Evolutionary conservation across 2,113 vertebrate genomes (phyloP), one percentile per base, ranked within the genome.

Genomic region (Andinoacara biseriatus): DNA sequence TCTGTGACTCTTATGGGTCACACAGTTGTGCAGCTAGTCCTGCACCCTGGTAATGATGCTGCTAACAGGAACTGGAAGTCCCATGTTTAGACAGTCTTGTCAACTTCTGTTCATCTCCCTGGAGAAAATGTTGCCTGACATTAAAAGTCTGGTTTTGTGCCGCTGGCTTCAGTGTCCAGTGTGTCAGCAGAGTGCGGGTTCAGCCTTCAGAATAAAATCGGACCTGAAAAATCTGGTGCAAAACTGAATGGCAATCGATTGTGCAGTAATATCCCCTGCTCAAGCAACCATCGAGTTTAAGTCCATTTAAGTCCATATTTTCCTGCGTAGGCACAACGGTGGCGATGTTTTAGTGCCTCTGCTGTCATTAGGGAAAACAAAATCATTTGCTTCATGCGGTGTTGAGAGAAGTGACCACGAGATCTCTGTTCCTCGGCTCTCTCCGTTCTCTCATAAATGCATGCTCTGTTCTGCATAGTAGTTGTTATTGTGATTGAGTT

Each of bases 121-220:
- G 24, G 18, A 72, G 26, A 54, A 72, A 72, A 72, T 33, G 18
- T 29, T 72, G 43, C 18, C 10, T 72, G 43, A 54, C 67, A 33
- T 54, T 33, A 54, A 72, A 54, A 72, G 54, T 54, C 67, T 72
- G 67, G 26, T 72, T 72, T 72, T 72, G 52, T 54, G 67, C 26
- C 52, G 67, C 67, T 54, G 43, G 65, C 65, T 72, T 72, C 5
- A 52, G 26, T 72, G 43, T 52, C 65, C 43, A 72, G 43, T 52
- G 24, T 52, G 43, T 72, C 10, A 72, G 67, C 67, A 72, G 46
- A 52, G 46, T 14, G 46, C 67, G 31, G 67, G 26, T 54, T 72
- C 10, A 72, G 46, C 14, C 67, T 54, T 17, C 46, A 54, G 67
- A 72, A 33, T 31, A 33, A 54, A 54, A 72, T 33, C 8, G 52